Conservation (phyloP, 1,140 invertebrate genomes). For the Pseudomyrmex pallidus region DNA sequence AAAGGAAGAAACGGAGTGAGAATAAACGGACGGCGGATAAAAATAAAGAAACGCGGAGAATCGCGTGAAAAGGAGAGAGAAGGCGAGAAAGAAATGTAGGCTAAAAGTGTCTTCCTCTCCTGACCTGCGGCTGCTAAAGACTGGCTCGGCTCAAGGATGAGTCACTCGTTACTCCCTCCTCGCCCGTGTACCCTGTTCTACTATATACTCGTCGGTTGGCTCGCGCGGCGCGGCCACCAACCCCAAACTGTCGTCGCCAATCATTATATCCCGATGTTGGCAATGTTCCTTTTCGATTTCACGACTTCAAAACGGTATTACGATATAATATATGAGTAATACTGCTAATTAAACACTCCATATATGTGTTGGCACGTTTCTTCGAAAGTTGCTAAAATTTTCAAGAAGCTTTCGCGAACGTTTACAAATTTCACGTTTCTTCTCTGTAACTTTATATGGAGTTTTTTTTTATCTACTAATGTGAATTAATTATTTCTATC, state of each 20-base stretch:
- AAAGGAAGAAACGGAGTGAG: constrained; percentile 50
- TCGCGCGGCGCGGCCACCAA: constrained; percentile 62
- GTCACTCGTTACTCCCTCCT: constrained; percentile 74
- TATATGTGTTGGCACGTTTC: not conserved
- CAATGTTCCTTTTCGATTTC: constrained; percentile 48
- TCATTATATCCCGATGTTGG: constrained; percentile 66
- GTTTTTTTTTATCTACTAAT: too few relatives aligned
- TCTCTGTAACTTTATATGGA: too few relatives aligned
- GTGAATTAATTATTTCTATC: too few relatives aligned
- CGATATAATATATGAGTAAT: not conserved
- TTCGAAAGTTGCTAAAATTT: not conserved
- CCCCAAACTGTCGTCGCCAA: constrained; percentile 67
- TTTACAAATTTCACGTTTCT: not conserved
- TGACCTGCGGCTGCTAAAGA: constrained; percentile 80
- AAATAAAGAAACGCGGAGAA: constrained; percentile 67
- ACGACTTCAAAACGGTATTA: constrained; percentile 4
- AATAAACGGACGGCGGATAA: constrained; percentile 68
- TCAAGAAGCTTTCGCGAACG: not conserved
- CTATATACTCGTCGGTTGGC: constrained; percentile 5
- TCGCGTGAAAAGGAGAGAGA: constrained; percentile 28
- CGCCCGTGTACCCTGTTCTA: constrained; percentile 6
- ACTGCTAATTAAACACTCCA: not conserved
- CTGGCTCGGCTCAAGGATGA: constrained; percentile 80
- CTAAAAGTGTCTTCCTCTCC: constrained; percentile 82
- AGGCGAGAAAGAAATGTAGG: constrained; percentile 78